These are phyloP conservation scores for Emmelina monodactyla DNA, from an alignment of 2,888 invertebrate genomes.

Conservation along the genomic window DNA sequence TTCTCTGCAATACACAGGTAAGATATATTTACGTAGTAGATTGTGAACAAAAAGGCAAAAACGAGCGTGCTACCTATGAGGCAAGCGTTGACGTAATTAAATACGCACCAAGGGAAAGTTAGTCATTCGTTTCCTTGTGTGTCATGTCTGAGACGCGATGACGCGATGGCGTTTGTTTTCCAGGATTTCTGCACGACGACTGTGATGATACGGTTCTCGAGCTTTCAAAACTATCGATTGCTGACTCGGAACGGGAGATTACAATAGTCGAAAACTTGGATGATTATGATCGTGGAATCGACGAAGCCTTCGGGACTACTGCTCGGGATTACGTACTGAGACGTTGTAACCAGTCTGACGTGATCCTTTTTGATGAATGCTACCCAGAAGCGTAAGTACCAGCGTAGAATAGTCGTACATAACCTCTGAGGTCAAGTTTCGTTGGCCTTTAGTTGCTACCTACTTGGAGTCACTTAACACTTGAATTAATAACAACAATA, in stretches of 20 bases:
- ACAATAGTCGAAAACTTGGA: slow-evolving; percentile 50
- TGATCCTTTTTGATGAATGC: slow-evolving; percentile 69
- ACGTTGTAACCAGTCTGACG: slow-evolving; percentile 72
- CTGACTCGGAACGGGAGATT: slow-evolving; percentile 49
- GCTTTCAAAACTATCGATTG: slow-evolving; percentile 59
- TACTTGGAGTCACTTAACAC: too few species aligned
- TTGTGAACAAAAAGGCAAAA: background rate
- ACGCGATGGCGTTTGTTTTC: slow-evolving; percentile 21
- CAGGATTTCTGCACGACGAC: slow-evolving; percentile 63
- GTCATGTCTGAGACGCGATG: slow-evolving; percentile 26
- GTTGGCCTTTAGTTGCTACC: too few species aligned
- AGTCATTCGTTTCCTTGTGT: slow-evolving; percentile 51
- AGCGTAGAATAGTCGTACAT: too few species aligned
- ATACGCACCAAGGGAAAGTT: slow-evolving; percentile 57
- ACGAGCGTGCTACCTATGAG: too few species aligned
- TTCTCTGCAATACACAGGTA: slow-evolving; percentile 64
- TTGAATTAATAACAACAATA: too few species aligned
- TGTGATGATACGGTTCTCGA: slow-evolving; percentile 66
- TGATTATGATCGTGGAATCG: slow-evolving; percentile 24
- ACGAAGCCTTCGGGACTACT: slow-evolving; percentile 30
- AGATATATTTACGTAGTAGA: slow-evolving; percentile 19
- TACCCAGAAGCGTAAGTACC: slow-evolving; percentile 73
- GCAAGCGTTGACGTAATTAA: slow-evolving; percentile 35
- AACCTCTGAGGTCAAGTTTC: too few species aligned
- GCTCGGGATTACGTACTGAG: slow-evolving; percentile 65